Percentiles rank a stretch among this genome's conserved stretches.
These are phyloP conservation scores for Cuniculus paca DNA, from an alignment of 2,797 vertebrate species.

Conservation along the genomic window DNA sequence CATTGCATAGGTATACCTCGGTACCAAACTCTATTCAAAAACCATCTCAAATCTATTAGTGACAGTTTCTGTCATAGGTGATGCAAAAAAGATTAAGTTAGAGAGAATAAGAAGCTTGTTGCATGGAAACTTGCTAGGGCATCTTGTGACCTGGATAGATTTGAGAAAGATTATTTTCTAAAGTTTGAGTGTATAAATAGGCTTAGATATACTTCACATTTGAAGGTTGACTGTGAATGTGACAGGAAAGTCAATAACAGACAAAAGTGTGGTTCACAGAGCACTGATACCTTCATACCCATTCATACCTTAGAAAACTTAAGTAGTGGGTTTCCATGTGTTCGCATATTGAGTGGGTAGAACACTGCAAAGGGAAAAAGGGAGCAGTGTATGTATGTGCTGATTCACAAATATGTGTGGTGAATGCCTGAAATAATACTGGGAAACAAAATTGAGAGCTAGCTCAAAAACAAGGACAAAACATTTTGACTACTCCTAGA, in stretches of 20 bases:
- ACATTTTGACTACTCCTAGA: background rate
- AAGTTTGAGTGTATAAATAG: background rate
- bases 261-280: background rate
- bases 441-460: background rate
- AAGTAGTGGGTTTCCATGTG: background rate
- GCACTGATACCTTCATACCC: accelerated
- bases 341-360: background rate
- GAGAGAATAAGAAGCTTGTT: background rate
- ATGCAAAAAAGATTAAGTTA: constrained; percentile 15
- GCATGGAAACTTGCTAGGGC: background rate
- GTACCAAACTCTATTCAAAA: background rate
- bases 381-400: accelerated
- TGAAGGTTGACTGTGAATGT: background rate
- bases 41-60: background rate
- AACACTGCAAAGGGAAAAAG: background rate
- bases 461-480: background rate
- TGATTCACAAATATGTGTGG: background rate
- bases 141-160: background rate
- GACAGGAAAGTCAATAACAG: background rate
- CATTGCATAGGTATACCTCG: background rate
- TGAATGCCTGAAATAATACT: background rate
- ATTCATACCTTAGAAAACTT: background rate
- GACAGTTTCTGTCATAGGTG: constrained; percentile 1
- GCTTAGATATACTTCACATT: background rate
- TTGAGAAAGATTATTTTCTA: background rate